Base-by-base conservation (phyloP, 2,113 vertebrate genomes). In the Antennarius striatus region DNA sequence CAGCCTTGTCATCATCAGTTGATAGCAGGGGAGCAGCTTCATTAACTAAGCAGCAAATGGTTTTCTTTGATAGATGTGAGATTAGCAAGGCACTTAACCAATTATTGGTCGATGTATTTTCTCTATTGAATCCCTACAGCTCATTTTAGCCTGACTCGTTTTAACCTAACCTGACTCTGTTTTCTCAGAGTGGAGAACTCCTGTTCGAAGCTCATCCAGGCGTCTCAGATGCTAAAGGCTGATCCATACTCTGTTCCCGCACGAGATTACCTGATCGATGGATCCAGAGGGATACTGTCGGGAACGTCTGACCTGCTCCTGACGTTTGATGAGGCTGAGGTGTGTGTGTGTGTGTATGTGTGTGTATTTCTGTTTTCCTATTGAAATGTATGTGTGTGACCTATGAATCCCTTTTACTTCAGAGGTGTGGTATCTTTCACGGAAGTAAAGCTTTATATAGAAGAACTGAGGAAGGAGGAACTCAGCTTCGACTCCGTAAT, bases 311-410 rank as follows among this genome's bases (percentile, higher is more conserved):
- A 99, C 87, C 91, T 99, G 52, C 96, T 99, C 15, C 94, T 99
- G 63, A 98, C 98, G 12, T 99, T 99, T 0, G 98, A 99, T 65
- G 97, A 99, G 80, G 98, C 98, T 0, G 98, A 99, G 97, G 98
- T 98, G 58, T 73, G 75, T 79, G 60, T 71, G 51, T 69, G 22
- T 22, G 22, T 22, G 22, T 54, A 36, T 71, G 51, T 69, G 22
- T 22, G 22, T 22, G 22, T 54, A 36, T 7, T 36, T 36, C 2
- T 36, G 32, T 36, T 36, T 77, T 16, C 49, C 17, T 54, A 10
- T 93, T 50, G 42, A 17, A 40, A 16, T 60, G 5, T 22, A 10
- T n/a, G 51, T 47, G 45, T 58, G 39, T 64, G 72, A 66, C 55
- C 65, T 82, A 32, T 67, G 56, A 62, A 68, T 59, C 40, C 50